A percentile compares a stretch with the other conserved stretches of the same genome.
phyloP scores from a whole-genome alignment of 2,113 vertebrate species.

The Tetrax tetrax region DNA sequence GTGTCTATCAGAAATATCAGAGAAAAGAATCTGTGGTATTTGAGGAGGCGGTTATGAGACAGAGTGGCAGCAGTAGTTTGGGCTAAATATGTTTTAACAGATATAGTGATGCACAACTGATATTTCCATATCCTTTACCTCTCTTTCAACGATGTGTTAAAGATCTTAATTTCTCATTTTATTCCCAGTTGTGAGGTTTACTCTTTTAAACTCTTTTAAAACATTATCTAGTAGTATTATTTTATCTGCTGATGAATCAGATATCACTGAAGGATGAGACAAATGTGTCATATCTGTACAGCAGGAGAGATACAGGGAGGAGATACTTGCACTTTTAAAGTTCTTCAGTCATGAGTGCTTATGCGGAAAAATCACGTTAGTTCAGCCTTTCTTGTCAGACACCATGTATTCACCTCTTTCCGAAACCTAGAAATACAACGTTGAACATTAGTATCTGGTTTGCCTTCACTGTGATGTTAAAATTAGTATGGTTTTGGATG shows the following conservation, averaged over 20 bases:
- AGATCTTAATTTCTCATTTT: not conserved
- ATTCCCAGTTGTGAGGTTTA: fast-evolving
- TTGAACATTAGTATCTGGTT: not conserved
- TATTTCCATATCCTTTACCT: not conserved
- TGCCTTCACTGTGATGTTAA: not conserved
- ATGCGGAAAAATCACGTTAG: not conserved
- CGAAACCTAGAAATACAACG: not conserved
- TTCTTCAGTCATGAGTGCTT: not conserved
- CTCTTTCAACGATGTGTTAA: not conserved
- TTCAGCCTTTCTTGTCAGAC: not conserved
- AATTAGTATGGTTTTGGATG: not conserved
- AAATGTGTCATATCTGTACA: not conserved
- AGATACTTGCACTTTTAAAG: not conserved
- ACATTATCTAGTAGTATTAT: not conserved
- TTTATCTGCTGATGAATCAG: not conserved
- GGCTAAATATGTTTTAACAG: not conserved
- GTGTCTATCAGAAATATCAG: not conserved
- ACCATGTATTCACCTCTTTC: not conserved
- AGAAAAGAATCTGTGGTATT: not conserved
- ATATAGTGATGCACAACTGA: not conserved
- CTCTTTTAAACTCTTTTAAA: not conserved
- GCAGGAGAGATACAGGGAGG: not conserved
- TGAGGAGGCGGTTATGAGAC: not conserved
- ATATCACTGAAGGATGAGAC: not conserved
- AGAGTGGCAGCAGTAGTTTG: not conserved